These are phyloP conservation scores for Lepilemur ruficaudatus DNA, from an alignment of 2,797 vertebrate species.

Conservation along the genomic window DNA sequence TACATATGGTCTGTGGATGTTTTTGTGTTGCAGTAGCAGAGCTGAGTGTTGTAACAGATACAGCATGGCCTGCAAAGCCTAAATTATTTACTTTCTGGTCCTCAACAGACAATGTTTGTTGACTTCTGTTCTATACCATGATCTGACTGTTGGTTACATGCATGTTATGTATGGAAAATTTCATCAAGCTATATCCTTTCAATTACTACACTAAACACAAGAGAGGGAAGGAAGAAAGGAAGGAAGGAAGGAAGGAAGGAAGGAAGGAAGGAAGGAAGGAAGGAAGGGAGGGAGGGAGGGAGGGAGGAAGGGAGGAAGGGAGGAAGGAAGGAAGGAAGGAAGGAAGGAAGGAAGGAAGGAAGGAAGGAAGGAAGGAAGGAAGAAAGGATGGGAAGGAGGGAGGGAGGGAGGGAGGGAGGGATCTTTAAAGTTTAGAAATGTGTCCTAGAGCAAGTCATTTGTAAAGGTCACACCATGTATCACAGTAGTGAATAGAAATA, in stretches of 20 bases:
- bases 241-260: neutral
- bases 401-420: neutral
- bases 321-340: neutral
- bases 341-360: neutral
- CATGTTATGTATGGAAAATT: neutral
- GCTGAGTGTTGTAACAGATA: neutral
- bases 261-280: neutral
- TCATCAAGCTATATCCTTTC: neutral
- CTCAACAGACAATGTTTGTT: neutral
- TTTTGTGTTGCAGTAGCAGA: neutral
- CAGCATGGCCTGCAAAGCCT: neutral
- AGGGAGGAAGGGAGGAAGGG: too few species aligned
- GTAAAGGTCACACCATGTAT: neutral
- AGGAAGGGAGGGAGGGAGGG: too few species aligned
- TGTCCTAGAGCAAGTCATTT: neutral
- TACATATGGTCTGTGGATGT: neutral
- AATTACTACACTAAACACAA: neutral
- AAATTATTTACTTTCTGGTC: neutral
- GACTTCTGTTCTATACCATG: neutral
- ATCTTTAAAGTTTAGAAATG: neutral
- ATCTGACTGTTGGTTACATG: neutral
- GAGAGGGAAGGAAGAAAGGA: rapidly evolving
- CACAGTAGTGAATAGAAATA: neutral
- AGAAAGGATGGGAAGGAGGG: neutral
- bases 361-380: too few species aligned